Evolutionary conservation across 2,113 vertebrate genomes (phyloP).

Genomic region (Syngnathus typhle): DNA sequence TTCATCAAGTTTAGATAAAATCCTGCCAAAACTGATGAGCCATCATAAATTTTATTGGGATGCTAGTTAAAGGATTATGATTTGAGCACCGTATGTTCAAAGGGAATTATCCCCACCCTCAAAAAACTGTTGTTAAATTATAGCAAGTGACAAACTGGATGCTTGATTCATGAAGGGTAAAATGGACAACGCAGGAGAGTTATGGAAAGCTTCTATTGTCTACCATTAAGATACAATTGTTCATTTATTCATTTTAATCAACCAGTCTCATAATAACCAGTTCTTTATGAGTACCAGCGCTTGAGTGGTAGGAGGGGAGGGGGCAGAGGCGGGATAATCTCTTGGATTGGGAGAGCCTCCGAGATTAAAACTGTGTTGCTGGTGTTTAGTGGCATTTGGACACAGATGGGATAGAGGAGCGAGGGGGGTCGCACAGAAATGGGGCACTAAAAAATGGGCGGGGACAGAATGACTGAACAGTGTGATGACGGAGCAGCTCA

Average conservation of each 20-base stretch:
- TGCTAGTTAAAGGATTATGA: slow-evolving; percentile 62
- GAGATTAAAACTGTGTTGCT: slow-evolving; percentile 57
- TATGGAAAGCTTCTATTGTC: slow-evolving; percentile 36
- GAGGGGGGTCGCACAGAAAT: slow-evolving; percentile 15
- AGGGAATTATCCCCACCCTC: slow-evolving; percentile 30
- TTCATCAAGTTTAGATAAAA: not conserved
- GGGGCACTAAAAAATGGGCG: slow-evolving; percentile 15
- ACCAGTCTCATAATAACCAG: slow-evolving; percentile 36
- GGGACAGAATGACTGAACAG: slow-evolving; percentile 6
- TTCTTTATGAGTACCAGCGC: slow-evolving; percentile 40
- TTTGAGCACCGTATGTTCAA: slow-evolving; percentile 53
- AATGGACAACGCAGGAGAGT: slow-evolving; percentile 22
- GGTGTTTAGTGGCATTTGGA: slow-evolving; percentile 45
- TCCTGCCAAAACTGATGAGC: slow-evolving; percentile 11
- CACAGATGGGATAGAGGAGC: slow-evolving; percentile 47
- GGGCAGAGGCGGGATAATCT: slow-evolving; percentile 63
- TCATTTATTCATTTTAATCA: slow-evolving; percentile 43
- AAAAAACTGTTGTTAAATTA: slow-evolving; percentile 13
- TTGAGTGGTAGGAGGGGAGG: slow-evolving; percentile 19
- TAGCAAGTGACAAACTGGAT: not conserved
- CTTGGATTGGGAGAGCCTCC: slow-evolving; percentile 64
- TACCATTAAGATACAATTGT: slow-evolving; percentile 19
- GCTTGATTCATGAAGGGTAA: not conserved
- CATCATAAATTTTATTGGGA: slow-evolving; percentile 42
- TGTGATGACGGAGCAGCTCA: not conserved